These are phyloP conservation scores for Phortica magna DNA, from an alignment of 2,888 invertebrate species.

Conservation along the genomic window DNA sequence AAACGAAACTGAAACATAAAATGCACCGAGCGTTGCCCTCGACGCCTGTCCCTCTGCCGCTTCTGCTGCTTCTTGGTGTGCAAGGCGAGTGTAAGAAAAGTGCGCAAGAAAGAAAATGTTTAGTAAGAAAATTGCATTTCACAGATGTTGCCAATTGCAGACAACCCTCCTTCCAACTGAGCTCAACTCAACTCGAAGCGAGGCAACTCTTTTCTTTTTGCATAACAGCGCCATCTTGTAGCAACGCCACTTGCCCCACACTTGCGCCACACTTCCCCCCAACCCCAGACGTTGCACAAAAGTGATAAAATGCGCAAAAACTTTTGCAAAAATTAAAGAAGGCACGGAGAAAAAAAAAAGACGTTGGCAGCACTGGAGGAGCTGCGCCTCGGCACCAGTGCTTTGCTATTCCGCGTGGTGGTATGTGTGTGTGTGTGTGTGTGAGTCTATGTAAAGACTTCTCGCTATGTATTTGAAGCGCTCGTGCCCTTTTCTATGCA, in stretches of 20 bases:
- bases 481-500: not conserved
- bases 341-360: conserved; percentile 52
- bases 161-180: not conserved
- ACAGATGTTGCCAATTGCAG: conserved; percentile 64
- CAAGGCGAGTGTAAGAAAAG: conserved; percentile 39
- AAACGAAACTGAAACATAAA: conserved; percentile 8
- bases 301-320: conserved; percentile 60
- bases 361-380: not conserved
- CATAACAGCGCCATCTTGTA: not conserved
- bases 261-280: not conserved
- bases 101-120: conserved; percentile 32
- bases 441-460: not conserved
- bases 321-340: conserved; percentile 51
- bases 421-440: not conserved
- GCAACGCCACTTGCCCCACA: not conserved
- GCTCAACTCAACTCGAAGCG: too few relatives aligned
- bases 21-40: conserved; percentile 16
- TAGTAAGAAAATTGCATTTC: conserved; percentile 64
- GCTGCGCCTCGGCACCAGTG: not conserved
- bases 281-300: conserved; percentile 40
- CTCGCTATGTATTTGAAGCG: not conserved
- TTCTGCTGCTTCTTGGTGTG: too few relatives aligned
- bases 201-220: not conserved
- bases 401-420: not conserved
- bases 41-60: too few relatives aligned